Base-by-base conservation (phyloP, 1,140 invertebrate species). In the Homalodisca vitripennis region DNA sequence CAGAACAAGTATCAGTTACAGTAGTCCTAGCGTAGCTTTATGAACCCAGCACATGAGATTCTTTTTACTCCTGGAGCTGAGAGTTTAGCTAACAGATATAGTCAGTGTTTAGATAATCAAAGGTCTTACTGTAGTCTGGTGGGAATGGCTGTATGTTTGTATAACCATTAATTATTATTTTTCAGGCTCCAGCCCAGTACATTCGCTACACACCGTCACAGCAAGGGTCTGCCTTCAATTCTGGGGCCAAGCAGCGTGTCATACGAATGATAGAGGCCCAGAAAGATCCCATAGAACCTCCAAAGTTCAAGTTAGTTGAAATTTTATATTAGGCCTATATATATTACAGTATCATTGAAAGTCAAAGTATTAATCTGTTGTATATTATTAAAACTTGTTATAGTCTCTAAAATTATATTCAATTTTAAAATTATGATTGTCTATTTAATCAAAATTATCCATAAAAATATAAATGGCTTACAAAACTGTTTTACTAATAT, bases 221-320 rank as follows among this genome's bases (percentile, higher is more conserved):
- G 78, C 95, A 98, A 84, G 95, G 97, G 0, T 88, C 92, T 31
- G 89, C 91, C 0, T 98, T 95, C 76, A 98, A 98, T 80, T 98
- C 96, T 0, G 97, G 97, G 1, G 95, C 97, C 12, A 98, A 98
- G 77, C 98, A 99, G 79, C 84, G 98, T 55, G 95, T 99, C 30
- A 99, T 99, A 72, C 86, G 96, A 75, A 93, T 98, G 89, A 94
- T 98, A 0, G 95, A 98, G 79, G 91, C 92, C 2, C 95, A 97
- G 79, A 89, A 93, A 73, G 98, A 99, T 85, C 98, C 98, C 0
- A 95, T 99, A 89, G 97, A 98, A 81, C 98, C 98, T 10, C 98
- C 98, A 0, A 92, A 94, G 77, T 99, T 99, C 81, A 96, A 95
- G 82, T 82, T 74, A 75, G 74, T 57, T 46, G 32, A 20, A 47